Conservation (phyloP, 2,113 vertebrate species). For the Myrmecobius fasciatus region DNA sequence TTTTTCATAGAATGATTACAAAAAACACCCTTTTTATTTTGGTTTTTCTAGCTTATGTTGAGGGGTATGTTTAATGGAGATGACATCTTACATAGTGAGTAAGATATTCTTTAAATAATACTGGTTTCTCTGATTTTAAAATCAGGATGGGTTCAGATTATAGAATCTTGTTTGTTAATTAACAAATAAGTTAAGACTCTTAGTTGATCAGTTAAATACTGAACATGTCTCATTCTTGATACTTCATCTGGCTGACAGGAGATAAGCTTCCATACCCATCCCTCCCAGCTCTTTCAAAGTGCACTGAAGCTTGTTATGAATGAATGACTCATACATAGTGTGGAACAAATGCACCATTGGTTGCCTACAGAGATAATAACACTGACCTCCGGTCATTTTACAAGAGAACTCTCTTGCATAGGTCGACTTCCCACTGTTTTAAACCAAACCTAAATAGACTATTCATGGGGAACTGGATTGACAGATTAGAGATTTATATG, state of each 20-base stretch:
- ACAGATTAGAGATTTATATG: conserved; percentile 72
- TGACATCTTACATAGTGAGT: accelerated
- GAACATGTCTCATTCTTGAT: conserved; percentile 59
- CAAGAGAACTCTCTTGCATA: conserved; percentile 70
- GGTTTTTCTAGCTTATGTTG: neutral
- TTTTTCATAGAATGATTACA: neutral
- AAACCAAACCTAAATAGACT: conserved; percentile 72
- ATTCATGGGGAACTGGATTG: conserved; percentile 62
- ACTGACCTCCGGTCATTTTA: conserved; percentile 75
- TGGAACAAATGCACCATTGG: conserved; percentile 74
- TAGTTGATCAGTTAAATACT: conserved; percentile 59
- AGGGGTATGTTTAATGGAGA: accelerated
- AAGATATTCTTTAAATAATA: neutral
- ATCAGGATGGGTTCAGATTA: conserved; percentile 7
- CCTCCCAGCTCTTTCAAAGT: conserved; percentile 68
- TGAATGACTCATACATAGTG: conserved; percentile 71
- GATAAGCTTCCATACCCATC: conserved; percentile 62
- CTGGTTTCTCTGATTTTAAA: accelerated
- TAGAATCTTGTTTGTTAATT: conserved; percentile 5
- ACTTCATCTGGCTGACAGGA: conserved; percentile 54
- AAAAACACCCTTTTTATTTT: neutral
- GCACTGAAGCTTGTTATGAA: conserved; percentile 69
- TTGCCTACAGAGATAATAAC: conserved; percentile 74
- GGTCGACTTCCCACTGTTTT: conserved; percentile 78
- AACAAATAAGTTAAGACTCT: conserved; percentile 42